Evolutionary conservation across 2,113 vertebrate species (phyloP).

Genomic region (Tympanuchus pallidicinctus): DNA sequence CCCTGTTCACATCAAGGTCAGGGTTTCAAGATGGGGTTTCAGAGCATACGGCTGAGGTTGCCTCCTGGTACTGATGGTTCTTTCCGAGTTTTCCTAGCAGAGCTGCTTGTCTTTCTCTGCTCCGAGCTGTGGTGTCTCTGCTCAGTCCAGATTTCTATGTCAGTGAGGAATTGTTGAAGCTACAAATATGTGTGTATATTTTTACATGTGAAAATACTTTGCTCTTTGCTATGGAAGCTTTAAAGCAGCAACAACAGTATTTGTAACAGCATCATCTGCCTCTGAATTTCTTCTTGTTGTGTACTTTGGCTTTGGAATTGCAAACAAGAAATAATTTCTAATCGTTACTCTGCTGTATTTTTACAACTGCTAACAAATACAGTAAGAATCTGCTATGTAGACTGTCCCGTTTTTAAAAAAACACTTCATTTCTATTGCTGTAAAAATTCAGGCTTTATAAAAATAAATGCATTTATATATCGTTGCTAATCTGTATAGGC

Average conservation of each 20-base stretch:
- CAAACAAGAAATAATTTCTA: neutral
- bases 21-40: neutral
- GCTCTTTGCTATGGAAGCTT: neutral
- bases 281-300: neutral
- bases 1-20: rapidly evolving
- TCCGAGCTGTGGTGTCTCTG: neutral
- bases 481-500: neutral
- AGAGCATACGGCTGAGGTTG: rapidly evolving
- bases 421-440: neutral
- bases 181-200: neutral
- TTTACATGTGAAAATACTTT: neutral
- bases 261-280: neutral
- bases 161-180: neutral
- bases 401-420: neutral
- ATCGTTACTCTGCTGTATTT: neutral
- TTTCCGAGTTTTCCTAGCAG: neutral
- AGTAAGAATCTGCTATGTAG: neutral
- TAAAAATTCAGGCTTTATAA: neutral
- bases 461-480: neutral
- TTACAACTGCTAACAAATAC: neutral
- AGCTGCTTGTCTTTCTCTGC: neutral
- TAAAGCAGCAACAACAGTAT: neutral
- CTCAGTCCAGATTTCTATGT: neutral
- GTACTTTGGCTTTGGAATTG: neutral
- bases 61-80: neutral